Conservation (phyloP, 1,140 invertebrate species). For the Phenacoccus solenopsis region DNA sequence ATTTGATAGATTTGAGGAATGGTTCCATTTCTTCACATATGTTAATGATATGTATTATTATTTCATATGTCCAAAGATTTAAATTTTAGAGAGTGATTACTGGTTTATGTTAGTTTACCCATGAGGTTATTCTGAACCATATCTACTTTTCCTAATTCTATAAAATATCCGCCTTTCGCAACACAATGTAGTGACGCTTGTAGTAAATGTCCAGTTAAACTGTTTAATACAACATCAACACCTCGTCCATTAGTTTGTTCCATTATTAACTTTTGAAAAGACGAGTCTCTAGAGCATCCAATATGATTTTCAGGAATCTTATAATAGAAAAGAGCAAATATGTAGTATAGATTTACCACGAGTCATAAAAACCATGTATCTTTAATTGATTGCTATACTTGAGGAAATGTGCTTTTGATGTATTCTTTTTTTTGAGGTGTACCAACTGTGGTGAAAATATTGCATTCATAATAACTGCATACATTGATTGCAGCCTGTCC, state of each 20-base stretch:
- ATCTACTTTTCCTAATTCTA: constrained; percentile 62
- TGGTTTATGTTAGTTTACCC: constrained; percentile 30
- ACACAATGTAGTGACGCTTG: constrained; percentile 45
- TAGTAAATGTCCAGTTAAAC: constrained; percentile 61
- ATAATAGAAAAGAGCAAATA: too few species aligned
- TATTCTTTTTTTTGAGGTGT: constrained; percentile 54
- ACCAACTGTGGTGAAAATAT: constrained; percentile 58
- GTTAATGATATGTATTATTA: not conserved
- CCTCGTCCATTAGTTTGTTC: constrained; percentile 45
- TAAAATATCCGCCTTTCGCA: constrained; percentile 48
- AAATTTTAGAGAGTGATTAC: not conserved
- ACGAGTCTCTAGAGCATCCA: constrained; percentile 55
- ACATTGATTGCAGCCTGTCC: constrained; percentile 66
- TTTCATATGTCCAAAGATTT: not conserved
- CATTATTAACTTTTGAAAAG: constrained; percentile 57
- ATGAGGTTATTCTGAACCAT: constrained; percentile 48
- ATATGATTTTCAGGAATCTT: constrained; percentile 49
- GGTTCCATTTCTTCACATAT: constrained; percentile 37
- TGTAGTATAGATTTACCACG: too few species aligned
- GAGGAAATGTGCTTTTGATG: constrained; percentile 49
- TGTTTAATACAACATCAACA: constrained; percentile 67
- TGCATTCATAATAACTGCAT: constrained; percentile 47
- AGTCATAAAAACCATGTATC: too few species aligned
- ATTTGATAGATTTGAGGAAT: constrained; percentile 69
- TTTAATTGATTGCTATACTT: too few species aligned